A percentile compares a stretch with the other conserved stretches of the same genome.
phyloP scores from a whole-genome alignment of 2,113 vertebrate species.

The Scalopus aquaticus region DNA sequence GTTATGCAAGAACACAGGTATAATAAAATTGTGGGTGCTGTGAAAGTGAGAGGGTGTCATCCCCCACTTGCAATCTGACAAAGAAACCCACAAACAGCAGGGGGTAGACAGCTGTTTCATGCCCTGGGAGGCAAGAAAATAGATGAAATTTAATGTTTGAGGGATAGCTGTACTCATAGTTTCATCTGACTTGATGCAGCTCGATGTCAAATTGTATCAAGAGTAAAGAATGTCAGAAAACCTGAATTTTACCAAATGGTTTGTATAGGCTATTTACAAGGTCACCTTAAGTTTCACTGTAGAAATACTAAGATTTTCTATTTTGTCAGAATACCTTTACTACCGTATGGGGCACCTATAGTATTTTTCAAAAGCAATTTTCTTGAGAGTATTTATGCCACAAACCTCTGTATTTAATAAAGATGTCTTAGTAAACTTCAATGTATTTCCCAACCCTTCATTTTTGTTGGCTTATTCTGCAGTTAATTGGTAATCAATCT shows the following conservation, averaged over 20 bases:
- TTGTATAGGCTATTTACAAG: slow-evolving; percentile 80
- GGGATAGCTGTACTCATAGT: slow-evolving; percentile 75
- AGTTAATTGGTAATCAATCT: slow-evolving; percentile 82
- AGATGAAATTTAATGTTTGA: slow-evolving; percentile 77
- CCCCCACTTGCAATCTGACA: slow-evolving; percentile 67
- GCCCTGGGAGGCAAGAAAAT: slow-evolving; percentile 68
- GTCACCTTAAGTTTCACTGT: slow-evolving; percentile 82
- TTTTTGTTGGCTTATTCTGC: slow-evolving; percentile 69
- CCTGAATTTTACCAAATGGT: slow-evolving; percentile 69
- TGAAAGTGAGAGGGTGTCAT: slow-evolving; percentile 60
- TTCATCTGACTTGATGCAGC: slow-evolving; percentile 79
- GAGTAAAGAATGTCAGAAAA: slow-evolving; percentile 69
- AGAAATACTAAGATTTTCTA: slow-evolving; percentile 69
- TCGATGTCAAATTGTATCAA: slow-evolving; percentile 74
- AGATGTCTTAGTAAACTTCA: slow-evolving; percentile 77
- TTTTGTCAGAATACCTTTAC: slow-evolving; percentile 72
- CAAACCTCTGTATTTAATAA: slow-evolving; percentile 77
- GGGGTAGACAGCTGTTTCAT: slow-evolving; percentile 72
- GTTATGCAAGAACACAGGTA: slow-evolving; percentile 43
- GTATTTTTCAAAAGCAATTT: slow-evolving; percentile 69
- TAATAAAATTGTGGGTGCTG: background rate
- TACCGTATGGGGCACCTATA: slow-evolving; percentile 60
- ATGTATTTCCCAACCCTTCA: slow-evolving; percentile 62
- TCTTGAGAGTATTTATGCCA: slow-evolving; percentile 60
- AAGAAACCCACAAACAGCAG: slow-evolving; percentile 66